Conservation (phyloP, 2,888 invertebrate genomes). For the Tholera decimalis region DNA sequence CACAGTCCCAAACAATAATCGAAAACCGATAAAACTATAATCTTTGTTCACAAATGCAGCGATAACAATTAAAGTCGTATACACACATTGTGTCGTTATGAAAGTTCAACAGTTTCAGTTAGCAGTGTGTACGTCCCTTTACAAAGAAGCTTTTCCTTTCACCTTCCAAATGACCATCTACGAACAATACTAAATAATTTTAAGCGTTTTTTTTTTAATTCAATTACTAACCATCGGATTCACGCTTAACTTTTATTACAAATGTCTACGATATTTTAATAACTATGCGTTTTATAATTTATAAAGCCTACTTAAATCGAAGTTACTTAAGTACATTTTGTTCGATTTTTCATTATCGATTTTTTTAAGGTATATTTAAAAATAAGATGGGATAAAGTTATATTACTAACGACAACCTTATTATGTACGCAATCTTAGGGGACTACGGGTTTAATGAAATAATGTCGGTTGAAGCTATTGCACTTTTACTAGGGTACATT, state of each 20-base stretch:
- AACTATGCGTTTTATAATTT: slow-evolving; percentile 90
- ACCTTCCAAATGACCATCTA: slow-evolving; percentile 72
- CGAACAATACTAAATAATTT: slow-evolving; percentile 83
- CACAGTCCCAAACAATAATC: slow-evolving; percentile 80
- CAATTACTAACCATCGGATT: slow-evolving; percentile 86
- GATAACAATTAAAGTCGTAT: slow-evolving; percentile 88
- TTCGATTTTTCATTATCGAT: slow-evolving; percentile 86
- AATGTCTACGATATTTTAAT: slow-evolving; percentile 85
- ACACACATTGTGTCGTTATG: slow-evolving; percentile 78
- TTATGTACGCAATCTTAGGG: slow-evolving; percentile 80
- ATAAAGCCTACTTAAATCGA: slow-evolving; percentile 91
- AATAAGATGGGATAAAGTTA: slow-evolving; percentile 84
- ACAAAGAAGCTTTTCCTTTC: slow-evolving; percentile 61
- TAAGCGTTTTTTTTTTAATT: slow-evolving; percentile 85
- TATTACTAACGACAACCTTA: slow-evolving; percentile 89
- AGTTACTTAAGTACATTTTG: slow-evolving; percentile 91
- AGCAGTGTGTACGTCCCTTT: slow-evolving; percentile 77
- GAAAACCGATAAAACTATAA: slow-evolving; percentile 76
- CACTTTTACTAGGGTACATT: slow-evolving; percentile 73
- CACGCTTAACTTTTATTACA: slow-evolving; percentile 84
- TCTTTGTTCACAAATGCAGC: slow-evolving; percentile 71
- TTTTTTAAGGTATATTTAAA: slow-evolving; percentile 76
- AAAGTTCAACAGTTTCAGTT: slow-evolving; percentile 48
- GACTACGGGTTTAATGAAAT: slow-evolving; percentile 77
- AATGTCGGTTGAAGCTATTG: slow-evolving; percentile 74